Evolutionary conservation across 1,140 invertebrate genomes (phyloP).

Genomic region (Bombus impatiens): DNA sequence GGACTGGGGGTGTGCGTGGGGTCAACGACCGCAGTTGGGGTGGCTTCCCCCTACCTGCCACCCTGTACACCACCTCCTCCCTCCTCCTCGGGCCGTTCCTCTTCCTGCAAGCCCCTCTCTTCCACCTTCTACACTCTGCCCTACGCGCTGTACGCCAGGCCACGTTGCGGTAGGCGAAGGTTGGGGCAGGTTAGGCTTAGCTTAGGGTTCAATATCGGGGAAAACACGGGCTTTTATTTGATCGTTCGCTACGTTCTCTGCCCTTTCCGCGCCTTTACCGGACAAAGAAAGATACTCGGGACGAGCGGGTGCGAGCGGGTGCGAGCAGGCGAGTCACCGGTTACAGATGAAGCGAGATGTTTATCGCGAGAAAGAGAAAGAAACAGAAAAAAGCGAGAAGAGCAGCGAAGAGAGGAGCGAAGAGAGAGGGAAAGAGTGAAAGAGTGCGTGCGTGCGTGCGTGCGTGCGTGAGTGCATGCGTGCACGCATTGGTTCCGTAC

Average conservation of each 20-base stretch:
- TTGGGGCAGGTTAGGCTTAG: constrained; percentile 80
- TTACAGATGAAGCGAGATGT: constrained; percentile 30
- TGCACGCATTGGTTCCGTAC: constrained; percentile 59
- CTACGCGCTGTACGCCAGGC: constrained; percentile 67
- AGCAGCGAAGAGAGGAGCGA: not conserved
- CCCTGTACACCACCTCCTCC: constrained; percentile 55
- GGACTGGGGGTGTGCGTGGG: constrained; percentile 78
- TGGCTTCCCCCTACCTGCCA: constrained; percentile 71
- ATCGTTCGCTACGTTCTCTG: constrained; percentile 74
- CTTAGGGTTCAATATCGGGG: constrained; percentile 81
- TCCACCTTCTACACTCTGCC: constrained; percentile 49
- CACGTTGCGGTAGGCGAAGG: constrained; percentile 72
- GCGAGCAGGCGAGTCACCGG: not conserved
- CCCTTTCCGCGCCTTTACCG: constrained; percentile 39
- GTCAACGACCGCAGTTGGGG: constrained; percentile 78
- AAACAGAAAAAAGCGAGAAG: constrained; percentile 11
- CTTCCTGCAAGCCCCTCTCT: constrained; percentile 39
- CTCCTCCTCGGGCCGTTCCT: constrained; percentile 35
- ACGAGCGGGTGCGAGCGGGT: not conserved
- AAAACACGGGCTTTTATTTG: constrained; percentile 79
- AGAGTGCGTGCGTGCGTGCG: constrained; percentile 7
- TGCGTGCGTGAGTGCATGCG: constrained; percentile 31
- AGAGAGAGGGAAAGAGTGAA: constrained; percentile 23
- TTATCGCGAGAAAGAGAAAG: constrained; percentile 15
- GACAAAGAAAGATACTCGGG: constrained; percentile 28